These are phyloP conservation scores for Tachystola acroxantha DNA, from an alignment of 2,888 invertebrate genomes.

Conservation along the genomic window DNA sequence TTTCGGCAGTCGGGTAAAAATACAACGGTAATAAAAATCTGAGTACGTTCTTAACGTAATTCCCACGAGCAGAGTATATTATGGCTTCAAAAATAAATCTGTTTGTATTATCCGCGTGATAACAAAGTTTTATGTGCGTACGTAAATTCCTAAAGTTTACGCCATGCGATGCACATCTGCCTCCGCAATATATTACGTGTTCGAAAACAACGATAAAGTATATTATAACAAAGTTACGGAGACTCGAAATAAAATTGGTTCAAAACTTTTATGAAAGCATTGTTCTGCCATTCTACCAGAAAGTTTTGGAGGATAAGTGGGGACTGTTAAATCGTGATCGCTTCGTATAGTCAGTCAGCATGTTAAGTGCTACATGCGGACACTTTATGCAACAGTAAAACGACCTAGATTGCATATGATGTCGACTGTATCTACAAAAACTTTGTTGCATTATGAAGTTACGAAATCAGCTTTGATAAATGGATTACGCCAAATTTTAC, in stretches of 20 bases:
- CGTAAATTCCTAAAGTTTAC: conserved; percentile 9
- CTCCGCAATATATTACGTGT: not conserved
- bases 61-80: not conserved
- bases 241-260: not conserved
- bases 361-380: no score
- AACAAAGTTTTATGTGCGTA: not conserved
- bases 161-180: conserved; percentile 10
- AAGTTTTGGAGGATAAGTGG: no score
- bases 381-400: no score
- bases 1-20: no score
- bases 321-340: no score
- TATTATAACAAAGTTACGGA: not conserved
- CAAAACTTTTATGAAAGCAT: not conserved
- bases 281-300: no score
- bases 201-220: not conserved
- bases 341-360: no score
- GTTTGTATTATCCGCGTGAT: not conserved
- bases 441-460: not conserved
- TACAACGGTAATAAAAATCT: not conserved
- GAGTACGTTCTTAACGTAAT: not conserved
- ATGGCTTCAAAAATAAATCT: not conserved
- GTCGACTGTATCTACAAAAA: not conserved
- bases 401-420: no score
- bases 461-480: no score
- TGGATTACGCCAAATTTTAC: no score